Base-by-base conservation (phyloP, 1,140 invertebrate genomes). In the Coelopa frigida region DNA sequence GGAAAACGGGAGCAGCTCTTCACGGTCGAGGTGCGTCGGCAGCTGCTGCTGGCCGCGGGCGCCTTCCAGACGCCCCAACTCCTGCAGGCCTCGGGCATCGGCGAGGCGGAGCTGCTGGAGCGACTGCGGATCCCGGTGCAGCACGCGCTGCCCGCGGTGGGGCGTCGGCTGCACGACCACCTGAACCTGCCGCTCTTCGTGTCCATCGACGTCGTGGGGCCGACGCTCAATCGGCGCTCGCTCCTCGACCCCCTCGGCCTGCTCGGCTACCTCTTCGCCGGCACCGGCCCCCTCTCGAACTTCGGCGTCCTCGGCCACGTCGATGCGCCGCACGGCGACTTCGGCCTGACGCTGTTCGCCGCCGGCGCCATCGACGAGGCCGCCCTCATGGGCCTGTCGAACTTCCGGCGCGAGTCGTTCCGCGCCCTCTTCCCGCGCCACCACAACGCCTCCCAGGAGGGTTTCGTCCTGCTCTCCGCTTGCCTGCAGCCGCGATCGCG, bases 41-140 rank as follows among this genome's bases (percentile, higher is more conserved):
- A 87, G 58, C 73, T 88, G 8, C 77, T 88, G 14, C 50, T 88
- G n/a, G 77, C 76, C 26, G 79, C 81, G 1, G 85, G 85, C 4
- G 72, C 82, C 2, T 72, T 85, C 20, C 80, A 84, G 57, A 77
- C 79, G 1, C 84, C 85, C 14, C 81, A 85, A 38, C 63, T 90
- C 12, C 70, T 90, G 5, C 74, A 87, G 61, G 59, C 83, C n/a
- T 84, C 82, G 2, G 82, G 82, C 3, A 75, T 85, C 33, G 82
- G 82, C 2, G 74, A 79, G 8, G 57, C 43, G 3, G 50, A 68
- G 14, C 53, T 73, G 23, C 57, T 84, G 11, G 49, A 72, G 14
- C 71, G 68, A 55, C 64, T 71, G n/a, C 44, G 72, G 61, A 76
- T 83, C 54, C 57, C 73, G 0, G 29, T 75, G 2, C 60, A 78